Base-by-base conservation (phyloP, 2,888 invertebrate genomes). In the Monochamus alternatus region DNA sequence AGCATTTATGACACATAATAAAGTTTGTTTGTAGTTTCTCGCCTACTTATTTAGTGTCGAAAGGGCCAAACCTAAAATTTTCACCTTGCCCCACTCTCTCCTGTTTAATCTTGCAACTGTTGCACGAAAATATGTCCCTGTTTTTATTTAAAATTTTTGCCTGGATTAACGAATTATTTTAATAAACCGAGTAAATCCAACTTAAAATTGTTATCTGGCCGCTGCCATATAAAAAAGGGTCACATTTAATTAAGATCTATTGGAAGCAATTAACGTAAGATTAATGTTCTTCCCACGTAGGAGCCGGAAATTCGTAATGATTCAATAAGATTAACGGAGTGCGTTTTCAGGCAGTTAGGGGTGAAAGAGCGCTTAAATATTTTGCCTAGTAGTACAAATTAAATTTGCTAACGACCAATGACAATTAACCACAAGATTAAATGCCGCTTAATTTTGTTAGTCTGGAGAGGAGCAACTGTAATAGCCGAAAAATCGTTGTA, bases 241-340 rank as follows among this genome's bases (percentile, higher is more conserved):
- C 14, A 22, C 10, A 55, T 55, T 55, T 55, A 55, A 55, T 55
- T 38, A n/a, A n/a, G 55, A 55, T 55, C 12, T 55, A 55, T 55
- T 22, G 55, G 55, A 7, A 7, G 55, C 22, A 55, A 55, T 55
- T 55, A 55, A 55, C 55, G n/a, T 3, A 9, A 55, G 55, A 55
- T 55, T 14, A 55, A 55, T 55, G 55, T n/a, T 55, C 55, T 8
- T 8, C 55, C 14, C 55, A 55, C 55, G 14, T 55, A 55, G 55
- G 10, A 14, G 14, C 14, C 10, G 55, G 55, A 55, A 55, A 55
- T 55, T 55, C 55, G n/a, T 55, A n/a, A 14, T n/a, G 10, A 55
- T 55, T 55, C 55, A 55, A 14, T 55, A 55, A 55, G 55, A 55
- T 55, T 55, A 55, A 55, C 55, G 38, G 38, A 38, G 38, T 38